These are phyloP conservation scores for Synaphobranchus kaupii DNA, from an alignment of 2,797 vertebrate species.

Conservation along the genomic window DNA sequence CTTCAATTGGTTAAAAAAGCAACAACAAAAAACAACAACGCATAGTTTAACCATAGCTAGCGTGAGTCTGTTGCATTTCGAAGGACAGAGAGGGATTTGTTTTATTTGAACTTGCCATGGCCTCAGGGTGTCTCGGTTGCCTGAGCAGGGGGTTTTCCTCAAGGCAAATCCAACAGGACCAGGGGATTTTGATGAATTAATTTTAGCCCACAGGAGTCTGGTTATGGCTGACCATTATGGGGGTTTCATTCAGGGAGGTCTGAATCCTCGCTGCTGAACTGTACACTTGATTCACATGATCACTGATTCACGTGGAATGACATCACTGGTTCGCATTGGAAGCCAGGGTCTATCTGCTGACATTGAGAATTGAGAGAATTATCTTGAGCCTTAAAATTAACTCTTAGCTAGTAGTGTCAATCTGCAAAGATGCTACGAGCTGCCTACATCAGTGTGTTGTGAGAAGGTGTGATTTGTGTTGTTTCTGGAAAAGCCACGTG, in stretches of 20 bases:
- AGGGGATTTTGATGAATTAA: background rate
- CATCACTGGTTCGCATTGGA: background rate
- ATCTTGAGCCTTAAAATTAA: background rate
- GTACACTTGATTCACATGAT: background rate
- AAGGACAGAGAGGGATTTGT: background rate
- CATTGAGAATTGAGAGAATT: background rate
- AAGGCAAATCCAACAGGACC: background rate
- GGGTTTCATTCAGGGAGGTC: background rate
- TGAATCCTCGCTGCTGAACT: background rate
- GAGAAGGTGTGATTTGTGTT: background rate
- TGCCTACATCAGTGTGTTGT: background rate
- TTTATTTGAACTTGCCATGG: background rate
- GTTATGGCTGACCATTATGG: background rate
- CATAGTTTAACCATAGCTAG: background rate
- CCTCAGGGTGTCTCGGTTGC: background rate
- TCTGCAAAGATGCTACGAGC: background rate
- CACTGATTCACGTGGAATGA: background rate
- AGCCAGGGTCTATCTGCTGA: background rate
- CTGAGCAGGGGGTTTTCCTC: background rate
- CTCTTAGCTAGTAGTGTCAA: background rate
- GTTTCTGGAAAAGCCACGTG: background rate
- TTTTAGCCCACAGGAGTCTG: background rate
- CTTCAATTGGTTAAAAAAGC: background rate
- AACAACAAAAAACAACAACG: too few relatives aligned
- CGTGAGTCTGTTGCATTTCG: background rate